These are phyloP conservation scores for Drosophila macrospina DNA, from an alignment of 2,888 invertebrate species.

Conservation along the genomic window DNA sequence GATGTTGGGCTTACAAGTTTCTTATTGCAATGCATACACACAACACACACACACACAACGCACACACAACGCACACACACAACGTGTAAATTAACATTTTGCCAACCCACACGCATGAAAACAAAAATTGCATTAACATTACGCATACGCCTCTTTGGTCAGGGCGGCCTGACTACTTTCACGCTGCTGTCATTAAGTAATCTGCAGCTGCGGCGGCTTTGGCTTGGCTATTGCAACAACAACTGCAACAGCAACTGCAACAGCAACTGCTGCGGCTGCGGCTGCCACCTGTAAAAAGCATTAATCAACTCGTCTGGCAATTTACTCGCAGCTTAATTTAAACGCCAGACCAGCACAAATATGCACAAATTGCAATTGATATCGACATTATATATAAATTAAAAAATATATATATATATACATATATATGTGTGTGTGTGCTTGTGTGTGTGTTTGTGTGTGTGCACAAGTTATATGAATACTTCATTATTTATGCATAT, in stretches of 20 bases:
- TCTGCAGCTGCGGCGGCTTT: constrained; percentile 38
- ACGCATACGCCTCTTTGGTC: constrained; percentile 57
- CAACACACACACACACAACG: constrained; percentile 20
- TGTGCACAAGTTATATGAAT: constrained; percentile 16
- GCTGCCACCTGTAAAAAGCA: constrained; percentile 66
- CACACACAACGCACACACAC: neutral
- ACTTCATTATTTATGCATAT: constrained; percentile 38
- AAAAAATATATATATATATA: neutral
- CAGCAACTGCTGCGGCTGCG: neutral
- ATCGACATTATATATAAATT: constrained; percentile 18
- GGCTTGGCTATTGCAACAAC: neutral
- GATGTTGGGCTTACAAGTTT: constrained; percentile 71
- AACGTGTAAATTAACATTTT: constrained; percentile 60
- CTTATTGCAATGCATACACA: constrained; percentile 66
- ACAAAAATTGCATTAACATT: constrained; percentile 73
- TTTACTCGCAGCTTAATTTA: constrained; percentile 50
- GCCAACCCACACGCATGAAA: constrained; percentile 12
- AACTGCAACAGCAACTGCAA: constrained; percentile 12
- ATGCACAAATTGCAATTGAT: constrained; percentile 32
- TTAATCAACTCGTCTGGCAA: constrained; percentile 73
- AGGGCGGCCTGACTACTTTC: too few species aligned
- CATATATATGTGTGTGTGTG: neutral
- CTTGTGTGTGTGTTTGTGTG: neutral
- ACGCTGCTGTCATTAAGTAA: constrained; percentile 66
- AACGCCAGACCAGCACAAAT: constrained; percentile 7